Base-by-base conservation (phyloP, 1,140 invertebrate species). In the Riptortus pedestris region DNA sequence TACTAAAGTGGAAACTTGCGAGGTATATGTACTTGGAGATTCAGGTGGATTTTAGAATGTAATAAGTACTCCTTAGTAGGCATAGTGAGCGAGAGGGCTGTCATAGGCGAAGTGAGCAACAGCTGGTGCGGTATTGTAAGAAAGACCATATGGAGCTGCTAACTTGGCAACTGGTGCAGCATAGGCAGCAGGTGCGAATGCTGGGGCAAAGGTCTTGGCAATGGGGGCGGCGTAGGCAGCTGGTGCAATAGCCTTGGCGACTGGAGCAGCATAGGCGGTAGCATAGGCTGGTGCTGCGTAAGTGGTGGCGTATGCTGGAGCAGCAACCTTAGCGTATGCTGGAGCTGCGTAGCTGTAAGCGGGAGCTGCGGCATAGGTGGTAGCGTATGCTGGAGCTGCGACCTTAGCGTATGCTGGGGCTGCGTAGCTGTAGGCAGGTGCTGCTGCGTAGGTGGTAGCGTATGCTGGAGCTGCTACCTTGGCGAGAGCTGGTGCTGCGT, bases 301-400 rank as follows among this genome's bases (percentile, higher is more conserved):
- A 65, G 33, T 66, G 69, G 61, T 67, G 67, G 71, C 69, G 24
- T 69, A 69, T 43, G 66, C 71, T 62, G 69, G 61, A 59, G 65
- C 60, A 60, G 57, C 68, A 29, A 63, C 62, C 67, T 65, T 60
- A 20, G 64, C 67, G 2, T 61, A 43, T 26, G 26, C 27, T 62
- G 69, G 63, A 16, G 65, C 64, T 38, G 68, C 59, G 52, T 33
- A 64, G 59, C 28, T 48, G 67, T 65, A 38, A 0, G 64, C 65
- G 55, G 48, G n/a, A 38, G 67, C 52, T 24, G 66, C 60, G 57
- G 65, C 66, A 28, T 66, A 55, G 4, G 51, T 26, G 58, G 4
- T 22, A 22, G 16, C 16, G 47, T 18, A 61, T 2, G 48, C 62
- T 1, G 66, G 65, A 52, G 62, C 67, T 7, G 57, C 68, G 43